Evolutionary conservation across 2,888 invertebrate species (phyloP).

Genomic region (Xanthostigma xanthostigma): DNA sequence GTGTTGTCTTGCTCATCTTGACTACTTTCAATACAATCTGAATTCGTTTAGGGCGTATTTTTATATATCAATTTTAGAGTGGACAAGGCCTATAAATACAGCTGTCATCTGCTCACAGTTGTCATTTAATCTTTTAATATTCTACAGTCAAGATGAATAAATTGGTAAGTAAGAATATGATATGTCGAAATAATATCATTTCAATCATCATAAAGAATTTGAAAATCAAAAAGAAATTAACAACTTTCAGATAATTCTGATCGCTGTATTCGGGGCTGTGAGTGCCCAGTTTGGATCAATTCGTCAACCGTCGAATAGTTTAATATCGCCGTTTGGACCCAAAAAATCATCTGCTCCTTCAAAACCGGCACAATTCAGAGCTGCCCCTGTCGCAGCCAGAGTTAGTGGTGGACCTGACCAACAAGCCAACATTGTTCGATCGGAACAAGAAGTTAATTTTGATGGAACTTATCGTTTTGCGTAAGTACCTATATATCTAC

Average conservation of each 20-base stretch:
- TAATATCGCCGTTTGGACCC: slow-evolving; percentile 1
- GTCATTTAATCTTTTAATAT: no score
- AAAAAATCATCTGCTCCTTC: background rate
- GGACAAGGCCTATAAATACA: no score
- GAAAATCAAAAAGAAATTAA: background rate
- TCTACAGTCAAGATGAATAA: background rate
- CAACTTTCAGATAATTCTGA: slow-evolving; percentile 20
- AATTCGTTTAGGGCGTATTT: no score
- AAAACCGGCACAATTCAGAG: background rate
- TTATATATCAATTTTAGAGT: no score
- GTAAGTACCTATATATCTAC: slow-evolving; percentile 23
- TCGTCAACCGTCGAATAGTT: slow-evolving; percentile 1
- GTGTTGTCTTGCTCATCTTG: no score
- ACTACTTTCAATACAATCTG: no score
- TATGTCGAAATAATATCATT: background rate
- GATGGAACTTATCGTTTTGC: slow-evolving; percentile 35
- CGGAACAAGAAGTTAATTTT: slow-evolving; percentile 28
- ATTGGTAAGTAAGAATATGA: background rate
- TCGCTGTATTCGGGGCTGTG: slow-evolving; percentile 25
- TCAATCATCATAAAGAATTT: background rate
- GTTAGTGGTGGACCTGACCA: slow-evolving; percentile 16
- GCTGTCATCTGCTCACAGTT: no score
- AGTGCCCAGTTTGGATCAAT: slow-evolving; percentile 21
- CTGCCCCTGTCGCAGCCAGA: background rate
- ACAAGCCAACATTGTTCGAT: slow-evolving; percentile 25